Conservation (phyloP, 1,140 invertebrate species). For the Penaeus vannamei region DNA sequence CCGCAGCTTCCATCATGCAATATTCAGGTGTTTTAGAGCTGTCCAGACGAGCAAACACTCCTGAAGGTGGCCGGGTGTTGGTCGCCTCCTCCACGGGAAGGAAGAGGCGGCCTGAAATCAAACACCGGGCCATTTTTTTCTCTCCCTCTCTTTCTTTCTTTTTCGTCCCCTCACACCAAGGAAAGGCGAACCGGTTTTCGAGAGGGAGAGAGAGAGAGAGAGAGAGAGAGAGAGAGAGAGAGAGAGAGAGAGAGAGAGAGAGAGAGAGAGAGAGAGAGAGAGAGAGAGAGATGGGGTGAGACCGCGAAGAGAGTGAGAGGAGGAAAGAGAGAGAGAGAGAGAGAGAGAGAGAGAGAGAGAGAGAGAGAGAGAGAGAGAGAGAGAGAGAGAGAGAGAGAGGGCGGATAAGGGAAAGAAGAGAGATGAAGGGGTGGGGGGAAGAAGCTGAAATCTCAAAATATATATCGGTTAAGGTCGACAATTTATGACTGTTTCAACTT, state of each 20-base stretch:
- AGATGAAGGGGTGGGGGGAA: background rate
- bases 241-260: slow-evolving; percentile 15
- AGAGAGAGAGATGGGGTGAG: background rate
- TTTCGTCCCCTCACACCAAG: background rate
- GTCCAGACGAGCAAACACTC: background rate
- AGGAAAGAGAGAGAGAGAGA: background rate
- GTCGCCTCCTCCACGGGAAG: too few species aligned
- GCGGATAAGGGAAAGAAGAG: background rate
- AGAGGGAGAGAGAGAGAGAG: background rate
- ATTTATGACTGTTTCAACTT: slow-evolving; percentile 59
- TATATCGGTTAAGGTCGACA: slow-evolving; percentile 31
- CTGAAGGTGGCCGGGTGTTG: too few species aligned
- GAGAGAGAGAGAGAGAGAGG: background rate
- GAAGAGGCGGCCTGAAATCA: too few species aligned
- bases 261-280: slow-evolving; percentile 21
- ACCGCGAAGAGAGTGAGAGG: background rate
- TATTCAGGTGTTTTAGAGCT: slow-evolving; percentile 4
- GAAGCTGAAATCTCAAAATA: background rate
- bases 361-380: background rate
- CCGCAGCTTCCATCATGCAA: background rate
- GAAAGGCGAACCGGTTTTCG: too few species aligned
- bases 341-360: background rate
- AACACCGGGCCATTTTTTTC: too few species aligned
- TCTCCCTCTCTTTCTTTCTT: slow-evolving; percentile 9
- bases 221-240: background rate